Evolutionary conservation across 2,113 vertebrate species (phyloP), one percentile per base, ranked within the genome.

Genomic region (Platysternon megacephalum): DNA sequence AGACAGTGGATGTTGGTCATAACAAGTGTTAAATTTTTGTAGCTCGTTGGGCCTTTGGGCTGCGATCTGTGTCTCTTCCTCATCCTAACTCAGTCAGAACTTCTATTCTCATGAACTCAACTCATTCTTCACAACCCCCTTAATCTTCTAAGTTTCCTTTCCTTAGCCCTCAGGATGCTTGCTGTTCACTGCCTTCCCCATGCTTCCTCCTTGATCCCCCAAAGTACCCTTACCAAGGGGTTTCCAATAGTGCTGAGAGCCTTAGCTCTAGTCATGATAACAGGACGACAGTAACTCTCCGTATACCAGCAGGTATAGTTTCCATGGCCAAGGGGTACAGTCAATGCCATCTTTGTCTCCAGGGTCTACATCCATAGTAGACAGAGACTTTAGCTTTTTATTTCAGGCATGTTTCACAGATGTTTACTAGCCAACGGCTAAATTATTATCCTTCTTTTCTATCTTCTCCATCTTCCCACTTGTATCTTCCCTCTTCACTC

Each of bases 101-200:
- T 29, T 46, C 5, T 80, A n/a, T 80, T 74, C 49, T 91, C 13
- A 32, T 53, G 82, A 56, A 68, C 26, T 7, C 7, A 29, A 46
- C 74, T 44, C 11, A 17, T 1, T 0, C 16, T 92, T 26, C 81
- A 51, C 5, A 84, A 28, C 10, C 42, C 0, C 51, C 11, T 28
- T 29, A n/a, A 24, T 6, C 29, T 46, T 14, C 24, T 78, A 78
- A 24, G 11, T 81, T 0, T 0, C 42, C 85, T 82, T 87, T 44
- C 14, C 82, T 29, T 17, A n/a, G 6, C 8, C 42, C 51, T 39
- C 2, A 32, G 11, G 48, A 68, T 78, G n/a, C 6, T n/a, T 11
- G 8, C 32, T 13, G 42, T 29, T 46, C 89, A 16, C 28, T 49
- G 68, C 32, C 44, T 44, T 16, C 13, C 24, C 5, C 42, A 46